Evolutionary conservation across 2,113 vertebrate genomes (phyloP), one percentile per base, ranked within the genome.

Genomic region (Pseudorasbora parva): DNA sequence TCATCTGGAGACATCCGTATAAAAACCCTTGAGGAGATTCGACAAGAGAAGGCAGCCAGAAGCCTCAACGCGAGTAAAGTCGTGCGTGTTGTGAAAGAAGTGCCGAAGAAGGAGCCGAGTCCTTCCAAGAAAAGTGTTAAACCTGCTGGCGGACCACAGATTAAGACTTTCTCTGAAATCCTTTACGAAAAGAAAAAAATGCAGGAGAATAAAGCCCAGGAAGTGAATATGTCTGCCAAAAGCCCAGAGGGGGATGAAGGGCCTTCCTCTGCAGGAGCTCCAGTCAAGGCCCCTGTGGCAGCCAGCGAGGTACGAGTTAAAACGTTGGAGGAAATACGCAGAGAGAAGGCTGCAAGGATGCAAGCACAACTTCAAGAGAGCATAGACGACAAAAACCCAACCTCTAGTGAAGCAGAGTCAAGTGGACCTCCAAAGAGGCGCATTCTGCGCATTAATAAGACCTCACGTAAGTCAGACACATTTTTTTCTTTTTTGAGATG

Each of bases 1-100:
- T 83, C 89, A 41, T 64, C 92, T 1, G 92, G 92, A 76, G 94
- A 96, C 84, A 95, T 99, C 41, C 94, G 86, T 0, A 96, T 98
- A 84, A 99, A 99, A 92, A 97, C 96, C 0, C 91, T 98, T 54
- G 95, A 98, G 87, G 96, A 99, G 90, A 99, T 99, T 81, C 95
- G 93, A 5, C 93, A 94, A 54, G 97, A 98, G 88, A 98, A 95
- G 87, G 94, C 95, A 11, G 90, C 23, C 59, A 96, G 94, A 79
- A 92, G 92, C 74, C 90, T 89, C 37, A 91, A 86, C 43, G 93
- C 93, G 0, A 25, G 86, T 41, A 89, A n/a, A 71, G 11, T 5
- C 7, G 62, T 56, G 11, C 8, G 12, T 57, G 76, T 51, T 69
- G 68, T 80, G 1, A 41, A 47, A 8, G 91, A 92, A 59, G 81